Conservation (phyloP, 2,797 vertebrate genomes). For the Phrynocephalus vlangalii region DNA sequence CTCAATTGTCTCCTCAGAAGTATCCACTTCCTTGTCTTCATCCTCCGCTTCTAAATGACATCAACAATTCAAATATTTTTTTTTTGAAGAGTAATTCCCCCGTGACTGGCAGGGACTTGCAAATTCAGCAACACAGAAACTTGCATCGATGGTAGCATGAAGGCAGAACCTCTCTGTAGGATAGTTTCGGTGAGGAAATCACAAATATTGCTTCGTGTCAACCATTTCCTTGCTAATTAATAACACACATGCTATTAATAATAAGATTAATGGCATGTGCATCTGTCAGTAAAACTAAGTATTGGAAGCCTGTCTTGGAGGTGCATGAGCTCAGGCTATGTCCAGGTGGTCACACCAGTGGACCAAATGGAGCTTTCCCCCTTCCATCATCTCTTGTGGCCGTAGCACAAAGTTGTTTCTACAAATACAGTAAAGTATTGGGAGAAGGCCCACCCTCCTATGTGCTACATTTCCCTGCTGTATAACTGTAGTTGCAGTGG, state of each 20-base stretch:
- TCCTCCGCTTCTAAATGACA: conserved; percentile 40
- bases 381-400: not conserved
- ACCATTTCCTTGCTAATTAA: conserved; percentile 31
- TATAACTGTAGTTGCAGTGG: not conserved
- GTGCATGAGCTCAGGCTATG: conserved; percentile 18
- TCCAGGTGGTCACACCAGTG: not conserved
- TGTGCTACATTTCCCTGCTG: not conserved
- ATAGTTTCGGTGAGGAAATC: conserved; percentile 32
- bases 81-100: conserved; percentile 32
- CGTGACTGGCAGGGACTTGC: conserved; percentile 8
- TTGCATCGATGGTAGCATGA: conserved; percentile 41
- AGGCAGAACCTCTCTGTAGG: conserved; percentile 38
- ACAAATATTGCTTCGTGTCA: conserved; percentile 45
- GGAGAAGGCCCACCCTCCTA: not conserved
- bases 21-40: not conserved
- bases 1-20: conserved; percentile 20
- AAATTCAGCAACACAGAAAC: conserved; percentile 20
- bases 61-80: conserved; percentile 41
- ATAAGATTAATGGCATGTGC: conserved; percentile 19
- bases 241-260: not conserved
- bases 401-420: not conserved
- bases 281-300: conserved; percentile 34
- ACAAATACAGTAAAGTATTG: not conserved
- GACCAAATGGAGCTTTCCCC: not conserved
- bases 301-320: conserved; percentile 36